Percentiles rank a stretch among this genome's conserved stretches.
These are phyloP conservation scores for Pentalonia nigronervosa DNA, from an alignment of 1,140 invertebrate genomes.

Conservation along the genomic window DNA sequence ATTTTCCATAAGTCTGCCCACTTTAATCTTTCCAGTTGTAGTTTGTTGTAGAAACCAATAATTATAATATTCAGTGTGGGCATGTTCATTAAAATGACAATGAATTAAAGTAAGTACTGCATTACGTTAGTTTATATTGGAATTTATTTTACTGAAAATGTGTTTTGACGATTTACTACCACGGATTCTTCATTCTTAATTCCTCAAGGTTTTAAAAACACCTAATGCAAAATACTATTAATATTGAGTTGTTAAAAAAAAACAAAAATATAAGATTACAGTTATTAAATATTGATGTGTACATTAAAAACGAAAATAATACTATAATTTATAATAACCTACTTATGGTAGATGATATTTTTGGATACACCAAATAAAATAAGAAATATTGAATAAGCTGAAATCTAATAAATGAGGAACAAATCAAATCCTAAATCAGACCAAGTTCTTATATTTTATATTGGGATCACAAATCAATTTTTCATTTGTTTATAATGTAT, in stretches of 20 bases:
- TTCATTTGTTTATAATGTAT: no score
- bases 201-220: neutral
- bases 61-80: neutral
- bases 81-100: neutral
- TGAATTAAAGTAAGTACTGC: neutral
- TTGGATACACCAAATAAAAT: no score
- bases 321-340: no score
- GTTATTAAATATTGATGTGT: no score
- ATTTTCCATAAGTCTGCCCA: neutral
- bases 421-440: no score
- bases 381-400: no score
- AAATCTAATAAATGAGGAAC: no score
- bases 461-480: no score
- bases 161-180: neutral
- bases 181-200: neutral
- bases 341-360: no score
- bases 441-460: no score
- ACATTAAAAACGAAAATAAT: no score
- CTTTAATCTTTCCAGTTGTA: neutral
- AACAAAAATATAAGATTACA: no score
- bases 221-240: neutral
- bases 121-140: neutral
- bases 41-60: neutral
- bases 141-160: neutral
- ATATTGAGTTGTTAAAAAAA: neutral